Evolutionary conservation across 2,888 invertebrate species (phyloP), one percentile per base, ranked within the genome.

Genomic region (Rhagonycha fulva): DNA sequence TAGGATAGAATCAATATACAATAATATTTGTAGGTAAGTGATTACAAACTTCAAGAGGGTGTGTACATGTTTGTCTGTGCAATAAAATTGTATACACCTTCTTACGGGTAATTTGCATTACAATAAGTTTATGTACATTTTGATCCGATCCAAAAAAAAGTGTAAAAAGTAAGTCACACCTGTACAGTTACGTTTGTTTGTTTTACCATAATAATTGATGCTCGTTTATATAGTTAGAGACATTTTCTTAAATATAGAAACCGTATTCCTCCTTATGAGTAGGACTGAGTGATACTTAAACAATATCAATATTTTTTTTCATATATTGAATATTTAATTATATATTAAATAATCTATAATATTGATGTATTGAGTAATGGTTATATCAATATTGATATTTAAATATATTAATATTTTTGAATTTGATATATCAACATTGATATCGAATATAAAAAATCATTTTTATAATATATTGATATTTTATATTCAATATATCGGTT

Each of bases 141-240:
- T 80, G 82, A 82, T 83, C 83, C 83, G 83, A 82, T 83, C 83
- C 83, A 82, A 82, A 78, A 79, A 76, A 74, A 79, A 73, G 74
- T 80, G 80, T 78, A 79, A 80, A 79, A 81, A 79, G 77, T 76
- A 72, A 76, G 74, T 75, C 61, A 62, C 67, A 30, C 62, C 70
- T 79, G 78, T 76, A 78, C 77, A 79, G 79, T 76, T 76, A 47
- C 47, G 47, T 72, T 68, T 47, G 62, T 62, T 70, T 66, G 14
- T 19, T 68, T 66, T 61, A 24, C 19, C 14, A 68, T 69, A 23
- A 67, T 75, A 61, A 47, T 72, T 74, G 62, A 68, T 19, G 24
- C 62, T 72, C 32, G 26, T 62, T 63, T 10, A 30, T 63, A 62
- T 63, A 62, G n/a, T 30, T 30, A 23, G 66, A 67, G 14, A 47